Conservation (phyloP, 2,113 vertebrate species). For the Ahaetulla prasina region DNA sequence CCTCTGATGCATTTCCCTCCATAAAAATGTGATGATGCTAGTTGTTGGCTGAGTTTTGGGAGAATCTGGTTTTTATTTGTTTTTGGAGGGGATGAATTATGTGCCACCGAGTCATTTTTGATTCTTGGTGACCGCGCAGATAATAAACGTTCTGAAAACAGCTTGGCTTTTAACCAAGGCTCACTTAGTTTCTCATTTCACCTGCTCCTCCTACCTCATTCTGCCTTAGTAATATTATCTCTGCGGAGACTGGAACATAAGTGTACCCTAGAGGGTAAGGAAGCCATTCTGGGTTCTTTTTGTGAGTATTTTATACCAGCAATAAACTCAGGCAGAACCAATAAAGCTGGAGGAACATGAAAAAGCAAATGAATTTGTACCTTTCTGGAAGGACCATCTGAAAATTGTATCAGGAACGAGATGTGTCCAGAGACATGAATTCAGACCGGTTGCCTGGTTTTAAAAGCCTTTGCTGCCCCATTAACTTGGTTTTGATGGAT, state of each 20-base stretch:
- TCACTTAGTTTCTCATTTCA: neutral
- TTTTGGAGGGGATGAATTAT: neutral
- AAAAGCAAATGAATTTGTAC: neutral
- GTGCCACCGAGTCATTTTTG: neutral
- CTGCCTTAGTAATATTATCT: neutral
- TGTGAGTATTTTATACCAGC: neutral
- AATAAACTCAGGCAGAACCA: slow-evolving; percentile 1
- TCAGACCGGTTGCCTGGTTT: neutral
- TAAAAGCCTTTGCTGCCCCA: neutral
- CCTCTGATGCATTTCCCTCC: neutral
- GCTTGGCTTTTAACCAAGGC: neutral
- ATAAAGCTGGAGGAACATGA: neutral
- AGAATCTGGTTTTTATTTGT: neutral
- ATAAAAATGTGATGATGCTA: neutral
- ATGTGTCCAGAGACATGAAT: neutral
- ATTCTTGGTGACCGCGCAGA: neutral
- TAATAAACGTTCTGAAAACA: neutral
- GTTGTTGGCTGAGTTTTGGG: neutral
- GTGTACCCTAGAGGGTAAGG: neutral
- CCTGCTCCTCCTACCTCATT: neutral
- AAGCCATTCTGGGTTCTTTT: neutral
- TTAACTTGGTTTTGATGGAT: neutral
- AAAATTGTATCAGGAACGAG: neutral
- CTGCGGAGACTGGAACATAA: neutral
- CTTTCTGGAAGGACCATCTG: neutral